These are phyloP conservation scores for Cremastinae sp. DNA, from an alignment of 2,888 invertebrate genomes.

Conservation along the genomic window DNA sequence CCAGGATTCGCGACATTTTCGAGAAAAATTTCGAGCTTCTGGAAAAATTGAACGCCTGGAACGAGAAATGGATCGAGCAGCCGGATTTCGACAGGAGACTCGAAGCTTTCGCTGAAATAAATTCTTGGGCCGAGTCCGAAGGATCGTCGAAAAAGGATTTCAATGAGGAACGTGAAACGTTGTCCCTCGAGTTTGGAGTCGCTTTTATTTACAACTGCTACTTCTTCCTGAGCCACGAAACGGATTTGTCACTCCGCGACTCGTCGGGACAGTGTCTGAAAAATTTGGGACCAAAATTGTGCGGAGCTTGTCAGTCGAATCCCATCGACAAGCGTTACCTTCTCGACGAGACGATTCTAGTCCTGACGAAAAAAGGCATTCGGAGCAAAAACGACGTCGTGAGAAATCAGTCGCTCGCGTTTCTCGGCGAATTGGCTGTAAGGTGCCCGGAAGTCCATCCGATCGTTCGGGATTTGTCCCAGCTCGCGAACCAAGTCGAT, in stretches of 20 bases:
- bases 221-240: slow-evolving; percentile 88
- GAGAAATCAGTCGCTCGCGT: slow-evolving; percentile 89
- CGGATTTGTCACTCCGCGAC: slow-evolving; percentile 92
- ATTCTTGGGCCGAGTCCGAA: slow-evolving; percentile 81
- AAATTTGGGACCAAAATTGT: slow-evolving; percentile 85
- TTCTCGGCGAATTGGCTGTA: slow-evolving; percentile 89
- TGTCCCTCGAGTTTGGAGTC: slow-evolving; percentile 84
- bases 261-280: slow-evolving; percentile 89
- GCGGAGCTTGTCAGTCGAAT: slow-evolving; percentile 82
- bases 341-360: slow-evolving; percentile 88
- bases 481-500: slow-evolving; percentile 86
- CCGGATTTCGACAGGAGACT: slow-evolving; percentile 93
- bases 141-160: no score
- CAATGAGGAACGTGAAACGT: background rate
- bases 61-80: slow-evolving; percentile 94
- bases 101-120: slow-evolving; percentile 88
- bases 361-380: slow-evolving; percentile 87
- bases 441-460: slow-evolving; percentile 88
- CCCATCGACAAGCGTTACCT: slow-evolving; percentile 85
- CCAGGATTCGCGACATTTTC: slow-evolving; percentile 76
- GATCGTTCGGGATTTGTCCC: slow-evolving; percentile 87
- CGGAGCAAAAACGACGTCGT: slow-evolving; percentile 87
- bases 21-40: slow-evolving; percentile 83
- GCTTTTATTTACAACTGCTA: slow-evolving; percentile 92
- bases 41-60: slow-evolving; percentile 91